Evolutionary conservation across 2,888 invertebrate genomes (phyloP).

Genomic region (Erpobdella octoculata): DNA sequence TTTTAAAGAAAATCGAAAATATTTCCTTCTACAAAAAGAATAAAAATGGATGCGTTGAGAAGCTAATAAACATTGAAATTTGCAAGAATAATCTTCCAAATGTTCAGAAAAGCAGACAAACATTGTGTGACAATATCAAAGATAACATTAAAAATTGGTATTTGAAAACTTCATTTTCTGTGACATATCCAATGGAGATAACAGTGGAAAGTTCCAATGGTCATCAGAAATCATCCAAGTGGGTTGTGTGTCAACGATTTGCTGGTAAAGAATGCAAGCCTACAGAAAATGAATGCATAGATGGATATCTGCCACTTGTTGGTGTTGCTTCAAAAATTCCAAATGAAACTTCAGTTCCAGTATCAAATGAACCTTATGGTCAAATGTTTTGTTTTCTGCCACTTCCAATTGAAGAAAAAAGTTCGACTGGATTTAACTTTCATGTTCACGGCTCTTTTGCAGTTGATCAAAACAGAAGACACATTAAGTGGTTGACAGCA

Average conservation of each 20-base stretch:
- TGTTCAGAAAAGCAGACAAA: neutral
- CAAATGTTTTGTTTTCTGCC: slow-evolving; percentile 33
- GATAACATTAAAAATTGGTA: neutral
- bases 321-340: slow-evolving; percentile 37
- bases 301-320: slow-evolving; percentile 38
- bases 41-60: neutral
- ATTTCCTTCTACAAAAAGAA: slow-evolving; percentile 25
- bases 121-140: slow-evolving; percentile 1
- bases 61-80: slow-evolving; percentile 12
- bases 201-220: neutral
- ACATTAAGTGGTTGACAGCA: slow-evolving; percentile 25
- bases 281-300: slow-evolving; percentile 21
- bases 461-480: slow-evolving; percentile 32
- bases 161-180: neutral
- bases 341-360: neutral
- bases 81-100: neutral
- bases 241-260: slow-evolving; percentile 28
- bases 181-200: slow-evolving; percentile 15
- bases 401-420: slow-evolving; percentile 29
- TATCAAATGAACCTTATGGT: slow-evolving; percentile 17
- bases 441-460: slow-evolving; percentile 32
- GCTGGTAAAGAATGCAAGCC: slow-evolving; percentile 5
- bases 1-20: slow-evolving; percentile 42
- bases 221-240: neutral
- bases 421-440: slow-evolving; percentile 28